A percentile compares a stretch with the other conserved stretches of the same genome.
Evolutionary conservation across 2,113 vertebrate genomes (phyloP).

Genomic region (Sinocyclocheilus grahami): DNA sequence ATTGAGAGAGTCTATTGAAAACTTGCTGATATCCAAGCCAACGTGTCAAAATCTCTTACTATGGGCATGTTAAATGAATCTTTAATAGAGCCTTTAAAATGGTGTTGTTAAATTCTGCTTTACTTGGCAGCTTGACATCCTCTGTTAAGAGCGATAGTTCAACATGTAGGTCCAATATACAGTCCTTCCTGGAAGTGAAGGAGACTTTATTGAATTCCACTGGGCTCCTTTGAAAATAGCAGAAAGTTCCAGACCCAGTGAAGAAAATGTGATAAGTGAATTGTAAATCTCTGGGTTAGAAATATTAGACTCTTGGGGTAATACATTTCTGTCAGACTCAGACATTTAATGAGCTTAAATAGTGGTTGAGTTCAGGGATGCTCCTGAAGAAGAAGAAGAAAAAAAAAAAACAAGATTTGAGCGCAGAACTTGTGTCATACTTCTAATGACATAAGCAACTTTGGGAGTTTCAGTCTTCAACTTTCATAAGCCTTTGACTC

Average conservation of each 20-base stretch:
- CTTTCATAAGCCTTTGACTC: slow-evolving; percentile 69
- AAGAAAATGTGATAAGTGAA: slow-evolving; percentile 66
- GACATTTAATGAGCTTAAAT: slow-evolving; percentile 74
- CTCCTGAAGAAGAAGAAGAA: not conserved
- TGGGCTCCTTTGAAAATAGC: slow-evolving; percentile 28
- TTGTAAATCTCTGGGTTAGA: slow-evolving; percentile 66
- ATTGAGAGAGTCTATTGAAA: slow-evolving; percentile 15
- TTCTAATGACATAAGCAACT: slow-evolving; percentile 51
- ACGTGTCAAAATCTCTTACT: not conserved
- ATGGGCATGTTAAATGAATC: slow-evolving; percentile 24
- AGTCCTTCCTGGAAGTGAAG: slow-evolving; percentile 59
- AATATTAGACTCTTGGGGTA: slow-evolving; percentile 62
- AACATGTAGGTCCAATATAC: slow-evolving; percentile 36
- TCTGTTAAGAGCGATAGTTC: slow-evolving; percentile 63
- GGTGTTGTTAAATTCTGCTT: slow-evolving; percentile 38
- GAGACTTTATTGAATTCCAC: slow-evolving; percentile 59
- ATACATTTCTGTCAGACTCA: slow-evolving; percentile 71
- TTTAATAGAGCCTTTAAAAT: slow-evolving; percentile 36
- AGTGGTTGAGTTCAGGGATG: slow-evolving; percentile 31
- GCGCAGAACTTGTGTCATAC: slow-evolving; percentile 42
- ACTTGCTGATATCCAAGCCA: not conserved
- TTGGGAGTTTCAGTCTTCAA: slow-evolving; percentile 59
- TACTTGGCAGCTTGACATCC: slow-evolving; percentile 54
- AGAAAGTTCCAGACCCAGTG: slow-evolving; percentile 54
- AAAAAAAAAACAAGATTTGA: not conserved